Conservation (phyloP, 2,113 vertebrate genomes). For the Azemiops feae region DNA sequence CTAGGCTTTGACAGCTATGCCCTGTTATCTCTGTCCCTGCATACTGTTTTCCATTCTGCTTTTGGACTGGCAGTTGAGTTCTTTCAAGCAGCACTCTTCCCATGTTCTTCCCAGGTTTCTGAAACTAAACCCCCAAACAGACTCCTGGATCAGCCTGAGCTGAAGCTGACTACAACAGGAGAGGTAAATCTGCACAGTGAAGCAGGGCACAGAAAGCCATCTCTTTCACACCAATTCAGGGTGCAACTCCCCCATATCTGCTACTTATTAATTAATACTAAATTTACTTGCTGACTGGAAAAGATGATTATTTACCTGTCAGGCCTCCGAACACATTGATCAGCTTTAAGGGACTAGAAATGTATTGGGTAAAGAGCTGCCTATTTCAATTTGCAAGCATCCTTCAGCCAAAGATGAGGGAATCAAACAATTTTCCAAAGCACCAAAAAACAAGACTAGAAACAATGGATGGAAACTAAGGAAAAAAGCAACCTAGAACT, state of each 20-base stretch:
- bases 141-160: background rate
- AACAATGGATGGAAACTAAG: background rate
- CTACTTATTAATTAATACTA: background rate
- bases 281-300: background rate
- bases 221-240: background rate
- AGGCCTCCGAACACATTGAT: background rate
- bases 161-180: background rate
- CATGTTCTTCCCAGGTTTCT: background rate
- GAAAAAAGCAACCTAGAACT: background rate
- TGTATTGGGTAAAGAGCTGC: background rate
- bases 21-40: background rate
- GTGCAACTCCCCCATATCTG: background rate
- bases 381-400: background rate
- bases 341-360: background rate
- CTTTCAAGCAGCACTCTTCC: background rate
- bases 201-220: background rate
- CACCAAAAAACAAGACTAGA: background rate
- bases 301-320: background rate
- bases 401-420: background rate
- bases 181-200: background rate
- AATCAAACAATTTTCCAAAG: background rate
- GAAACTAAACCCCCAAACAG: background rate
- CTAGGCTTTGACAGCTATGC: background rate
- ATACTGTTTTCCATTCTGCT: background rate
- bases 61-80: background rate